Evolutionary conservation across 2,113 vertebrate genomes (phyloP), one percentile per base, ranked within the genome.

Genomic region (Corapipo altera): DNA sequence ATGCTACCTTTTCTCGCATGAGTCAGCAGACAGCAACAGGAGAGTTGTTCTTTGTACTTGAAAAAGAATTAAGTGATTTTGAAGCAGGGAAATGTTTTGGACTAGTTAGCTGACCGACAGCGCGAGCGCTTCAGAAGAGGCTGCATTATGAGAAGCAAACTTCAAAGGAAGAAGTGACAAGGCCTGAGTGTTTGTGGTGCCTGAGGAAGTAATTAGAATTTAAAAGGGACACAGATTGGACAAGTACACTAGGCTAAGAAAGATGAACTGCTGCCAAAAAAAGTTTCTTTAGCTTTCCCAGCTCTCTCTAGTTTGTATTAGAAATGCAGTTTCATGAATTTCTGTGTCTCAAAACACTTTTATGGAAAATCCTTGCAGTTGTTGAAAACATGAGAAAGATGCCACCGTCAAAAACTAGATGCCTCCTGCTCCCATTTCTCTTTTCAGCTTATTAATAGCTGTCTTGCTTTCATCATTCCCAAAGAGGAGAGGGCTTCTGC

Each of bases 201-300:
- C 78, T 83, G 74, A 97, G 96, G 96, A 97, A 97, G 96, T 95
- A 54, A 97, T 97, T 96, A 96, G 86, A 96, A 97, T 96, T 97
- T 96, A 95, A 96, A 96, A 97, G 71, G 69, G 83, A 96, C 57
- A 58, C 17, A 84, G 73, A 96, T 74, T 80, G 39, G 73, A 81
- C 73, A 77, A 95, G 91, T 41, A 84, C 74, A 89, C 48, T 19
- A 82, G 33, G 62, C 76, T 88, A 88, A 92, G 71, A 82, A 84
- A 94, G 64, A 94, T 55, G 71, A 96, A 67, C n/a, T 58, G 59
- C 89, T 95, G 89, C 93, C 93, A 96, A 66, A 87, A 93, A 93
- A 91, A 85, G 69, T 95, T 93, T 80, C 71, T 72, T 88, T 35
- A 73, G 49, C 93, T 91, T 88, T 93, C 70, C 41, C 67, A 87